Evolutionary conservation across 2,797 vertebrate species (phyloP), one percentile per base, ranked within the genome.

Genomic region (Lutjanus campechanus): DNA sequence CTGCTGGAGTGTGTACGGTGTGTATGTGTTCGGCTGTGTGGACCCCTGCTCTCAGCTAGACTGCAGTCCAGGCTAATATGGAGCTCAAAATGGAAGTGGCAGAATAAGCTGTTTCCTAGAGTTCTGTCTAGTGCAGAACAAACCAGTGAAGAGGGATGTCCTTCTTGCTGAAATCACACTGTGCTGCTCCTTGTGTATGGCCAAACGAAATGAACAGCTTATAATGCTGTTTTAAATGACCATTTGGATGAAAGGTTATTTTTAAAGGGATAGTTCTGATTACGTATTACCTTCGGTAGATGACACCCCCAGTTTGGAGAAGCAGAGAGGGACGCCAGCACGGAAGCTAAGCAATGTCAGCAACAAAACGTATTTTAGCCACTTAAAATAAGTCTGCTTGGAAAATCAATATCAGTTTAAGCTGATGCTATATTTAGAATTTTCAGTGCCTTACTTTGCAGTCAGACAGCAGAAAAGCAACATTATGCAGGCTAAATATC

Each of bases 31-130:
- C 44, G 7, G 17, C 63, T 67, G 83, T 59, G 80, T 46, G 76
- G 82, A 89, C 80, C 72, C 82, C 78, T 69, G 82, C 89, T 91
- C 88, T 86, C 87, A 87, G 88, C 73, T 49, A 87, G 86, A 90
- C 91, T 67, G 85, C 73, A 66, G 88, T 79, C 85, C 76, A 25
- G 77, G 84, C 83, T 91, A 91, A 91, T 91, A 90, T 64, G 85
- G 73, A 91, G 89, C 87, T 91, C 82, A 86, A 81, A 87, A 82
- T 58, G 92, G 81, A 91, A 92, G 91, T 86, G 88, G 84, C 62
- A 81, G 86, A 93, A 92, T 90, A 90, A 92, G 79, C 86, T 56
- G 73, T 84, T 87, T 89, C 85, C 89, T 80, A 91, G 88, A 92
- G 83, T 87, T 93, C 62, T 25, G 56, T 89, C 51, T 88, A 85